A percentile compares a stretch with the other conserved stretches of the same genome.
These are phyloP conservation scores for Apodemia mormo DNA, from an alignment of 2,888 invertebrate species.

Conservation along the genomic window DNA sequence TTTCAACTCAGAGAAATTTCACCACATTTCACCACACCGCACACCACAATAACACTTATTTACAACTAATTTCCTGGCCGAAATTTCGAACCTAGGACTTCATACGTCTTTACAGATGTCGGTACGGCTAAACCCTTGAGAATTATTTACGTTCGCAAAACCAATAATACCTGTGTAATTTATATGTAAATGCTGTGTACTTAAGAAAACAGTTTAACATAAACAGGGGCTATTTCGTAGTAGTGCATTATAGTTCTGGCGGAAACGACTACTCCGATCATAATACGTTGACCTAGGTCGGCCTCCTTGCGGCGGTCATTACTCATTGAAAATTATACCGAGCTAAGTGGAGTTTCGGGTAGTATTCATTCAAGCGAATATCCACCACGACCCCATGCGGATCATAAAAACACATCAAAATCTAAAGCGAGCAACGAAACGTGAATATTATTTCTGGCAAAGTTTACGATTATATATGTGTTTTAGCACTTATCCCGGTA, in stretches of 20 bases:
- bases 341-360: constrained; percentile 77
- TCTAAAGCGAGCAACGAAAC: constrained; percentile 20
- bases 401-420: constrained; percentile 21
- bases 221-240: constrained; percentile 2
- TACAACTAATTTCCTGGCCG: too few species aligned
- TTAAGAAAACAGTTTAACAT: constrained; percentile 9
- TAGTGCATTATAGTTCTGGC: constrained; percentile 3
- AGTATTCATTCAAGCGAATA: constrained; percentile 55
- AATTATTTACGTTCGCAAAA: not conserved
- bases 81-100: too few species aligned
- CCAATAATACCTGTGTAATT: not conserved
- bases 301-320: constrained; percentile 53
- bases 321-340: constrained; percentile 78
- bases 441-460: constrained; percentile 14
- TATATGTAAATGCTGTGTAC: not conserved
- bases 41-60: too few species aligned
- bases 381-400: constrained; percentile 30
- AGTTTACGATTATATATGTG: not conserved
- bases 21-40: too few species aligned
- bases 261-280: constrained; percentile 34
- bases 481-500: too few species aligned
- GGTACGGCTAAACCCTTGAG: too few species aligned
- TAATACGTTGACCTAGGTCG: constrained; percentile 74
- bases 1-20: too few species aligned
- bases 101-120: too few species aligned